Evolutionary conservation across 2,113 vertebrate genomes (phyloP).

Genomic region (Diadophis punctatus): DNA sequence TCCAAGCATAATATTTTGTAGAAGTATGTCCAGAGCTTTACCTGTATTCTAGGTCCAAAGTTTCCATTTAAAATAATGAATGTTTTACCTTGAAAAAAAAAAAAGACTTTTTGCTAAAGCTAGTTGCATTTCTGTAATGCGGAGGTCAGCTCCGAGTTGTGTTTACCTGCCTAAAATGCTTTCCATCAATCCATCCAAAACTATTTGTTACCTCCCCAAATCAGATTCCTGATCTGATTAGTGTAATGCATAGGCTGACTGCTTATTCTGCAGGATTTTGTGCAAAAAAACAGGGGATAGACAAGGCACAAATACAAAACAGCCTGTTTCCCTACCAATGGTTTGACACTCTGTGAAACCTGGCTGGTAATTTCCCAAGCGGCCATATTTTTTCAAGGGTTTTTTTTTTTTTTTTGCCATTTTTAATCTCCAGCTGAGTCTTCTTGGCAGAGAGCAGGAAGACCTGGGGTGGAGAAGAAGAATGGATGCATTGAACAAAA

Average conservation of each 20-base stretch:
- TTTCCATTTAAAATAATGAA: background rate
- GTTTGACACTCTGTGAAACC: background rate
- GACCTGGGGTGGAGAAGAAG: background rate
- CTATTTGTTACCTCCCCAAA: background rate
- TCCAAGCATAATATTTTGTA: background rate
- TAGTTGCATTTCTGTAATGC: background rate
- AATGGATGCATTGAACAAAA: slow-evolving; percentile 10
- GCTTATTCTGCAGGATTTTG: background rate
- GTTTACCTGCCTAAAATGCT: background rate
- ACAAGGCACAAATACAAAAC: background rate
- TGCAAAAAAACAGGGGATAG: background rate
- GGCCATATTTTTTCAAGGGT: background rate
- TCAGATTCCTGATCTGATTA: background rate
- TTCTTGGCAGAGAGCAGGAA: background rate
- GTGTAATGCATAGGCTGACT: background rate
- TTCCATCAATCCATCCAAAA: background rate
- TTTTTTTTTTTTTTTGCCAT: slow-evolving; percentile 1
- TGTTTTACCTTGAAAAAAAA: background rate
- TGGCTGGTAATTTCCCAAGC: slow-evolving; percentile 1
- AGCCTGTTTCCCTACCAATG: background rate
- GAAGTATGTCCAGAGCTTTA: background rate
- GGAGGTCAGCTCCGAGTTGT: background rate
- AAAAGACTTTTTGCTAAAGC: background rate
- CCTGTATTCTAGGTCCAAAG: background rate
- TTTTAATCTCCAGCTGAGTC: slow-evolving; percentile 8